Conservation (phyloP, 92 coral and sea anemone genomes). For the Epizoanthus ramosus region DNA sequence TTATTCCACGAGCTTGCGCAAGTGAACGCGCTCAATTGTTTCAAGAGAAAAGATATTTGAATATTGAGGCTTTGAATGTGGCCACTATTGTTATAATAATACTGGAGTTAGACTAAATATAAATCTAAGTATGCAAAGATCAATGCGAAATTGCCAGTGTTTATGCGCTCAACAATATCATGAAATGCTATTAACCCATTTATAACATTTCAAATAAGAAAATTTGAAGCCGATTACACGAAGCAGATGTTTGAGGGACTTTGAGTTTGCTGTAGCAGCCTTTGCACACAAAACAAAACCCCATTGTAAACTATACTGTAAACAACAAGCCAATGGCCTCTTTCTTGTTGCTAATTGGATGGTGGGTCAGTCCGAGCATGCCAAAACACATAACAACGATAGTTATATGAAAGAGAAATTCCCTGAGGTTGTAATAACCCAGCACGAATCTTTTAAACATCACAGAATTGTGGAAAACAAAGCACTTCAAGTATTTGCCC, state of each 20-base stretch:
- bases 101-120: background rate
- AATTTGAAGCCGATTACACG: background rate
- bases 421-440: background rate
- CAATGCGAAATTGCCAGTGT: background rate
- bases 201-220: background rate
- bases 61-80: constrained; percentile 12
- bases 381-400: constrained; percentile 8
- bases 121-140: background rate
- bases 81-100: constrained; percentile 22
- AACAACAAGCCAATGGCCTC: constrained; percentile 7
- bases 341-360: constrained; percentile 2
- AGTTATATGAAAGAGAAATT: constrained; percentile 2
- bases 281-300: constrained; percentile 17
- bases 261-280: background rate
- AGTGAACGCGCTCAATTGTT: constrained; percentile 13
- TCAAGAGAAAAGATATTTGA: constrained; percentile 22
- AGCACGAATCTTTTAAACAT: constrained; percentile 12
- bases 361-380: background rate
- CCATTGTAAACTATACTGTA: constrained; percentile 16
- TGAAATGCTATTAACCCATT: background rate
- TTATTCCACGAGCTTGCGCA: constrained; percentile 42
- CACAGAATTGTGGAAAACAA: background rate
- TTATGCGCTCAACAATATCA: background rate
- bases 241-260: constrained; percentile 12
- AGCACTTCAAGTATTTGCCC: background rate